Conservation (phyloP, 2,113 vertebrate genomes). For the Opisthocomus hoazin region DNA sequence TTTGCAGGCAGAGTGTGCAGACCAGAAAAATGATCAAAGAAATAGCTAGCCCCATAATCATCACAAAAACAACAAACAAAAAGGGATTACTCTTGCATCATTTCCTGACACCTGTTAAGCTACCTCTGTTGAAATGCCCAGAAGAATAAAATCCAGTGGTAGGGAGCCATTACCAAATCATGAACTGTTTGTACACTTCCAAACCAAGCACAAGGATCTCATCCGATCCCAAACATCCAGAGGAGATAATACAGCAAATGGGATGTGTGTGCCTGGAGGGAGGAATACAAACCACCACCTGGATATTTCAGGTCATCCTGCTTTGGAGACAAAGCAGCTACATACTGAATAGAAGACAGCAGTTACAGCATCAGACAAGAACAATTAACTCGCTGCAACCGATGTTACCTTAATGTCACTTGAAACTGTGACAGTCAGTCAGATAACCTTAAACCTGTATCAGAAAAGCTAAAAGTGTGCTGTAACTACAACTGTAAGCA, state of each 20-base stretch:
- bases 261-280: accelerated
- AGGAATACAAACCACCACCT: background rate
- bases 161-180: background rate
- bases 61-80: background rate
- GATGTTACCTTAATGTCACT: background rate
- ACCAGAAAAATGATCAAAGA: background rate
- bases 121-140: background rate
- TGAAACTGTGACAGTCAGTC: background rate
- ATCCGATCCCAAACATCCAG: background rate
- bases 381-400: background rate
- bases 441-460: background rate
- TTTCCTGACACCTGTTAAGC: conserved; percentile 14
- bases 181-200: background rate
- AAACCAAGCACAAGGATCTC: background rate
- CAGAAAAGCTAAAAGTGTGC: background rate
- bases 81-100: background rate
- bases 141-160: background rate
- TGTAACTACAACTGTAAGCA: background rate
- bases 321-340: background rate
- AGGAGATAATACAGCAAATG: background rate
- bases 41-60: background rate
- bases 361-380: background rate
- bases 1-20: background rate
- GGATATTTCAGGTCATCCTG: background rate
- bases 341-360: background rate